Conservation (phyloP, 2,888 invertebrate species). For the Brassicogethes aeneus region DNA sequence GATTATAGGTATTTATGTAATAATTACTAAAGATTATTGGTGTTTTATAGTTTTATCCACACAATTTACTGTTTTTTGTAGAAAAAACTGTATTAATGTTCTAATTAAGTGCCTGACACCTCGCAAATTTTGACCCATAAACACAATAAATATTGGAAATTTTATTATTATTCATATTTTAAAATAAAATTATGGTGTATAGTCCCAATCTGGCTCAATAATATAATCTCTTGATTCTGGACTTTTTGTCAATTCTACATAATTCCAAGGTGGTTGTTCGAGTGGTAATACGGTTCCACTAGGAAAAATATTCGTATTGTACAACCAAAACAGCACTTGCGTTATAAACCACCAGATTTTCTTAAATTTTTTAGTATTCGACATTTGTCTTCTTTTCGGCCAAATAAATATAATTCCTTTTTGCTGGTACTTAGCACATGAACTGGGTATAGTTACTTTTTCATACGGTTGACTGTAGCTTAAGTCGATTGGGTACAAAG, state of each 20-base stretch:
- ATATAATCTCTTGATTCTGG: slow-evolving; percentile 33
- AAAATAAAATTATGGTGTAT: not conserved
- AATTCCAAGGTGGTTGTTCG: slow-evolving; percentile 30
- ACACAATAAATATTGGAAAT: too few species aligned
- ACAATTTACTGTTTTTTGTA: too few species aligned
- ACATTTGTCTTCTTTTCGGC: not conserved
- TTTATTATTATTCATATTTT: too few species aligned
- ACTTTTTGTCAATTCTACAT: slow-evolving; percentile 25
- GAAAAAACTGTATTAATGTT: too few species aligned
- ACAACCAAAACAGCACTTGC: slow-evolving; percentile 29
- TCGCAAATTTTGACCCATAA: too few species aligned
- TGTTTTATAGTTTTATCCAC: too few species aligned
- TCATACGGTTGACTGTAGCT: not conserved
- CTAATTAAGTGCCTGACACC: too few species aligned
- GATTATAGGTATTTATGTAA: too few species aligned
- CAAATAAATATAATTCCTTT: not conserved
- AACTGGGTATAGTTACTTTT: not conserved
- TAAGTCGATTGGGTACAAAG: not conserved
- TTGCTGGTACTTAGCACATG: not conserved
- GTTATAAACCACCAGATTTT: slow-evolving; percentile 26
- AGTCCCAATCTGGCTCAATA: slow-evolving; percentile 37
- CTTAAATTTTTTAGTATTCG: slow-evolving; percentile 18
- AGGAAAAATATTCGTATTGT: slow-evolving; percentile 28
- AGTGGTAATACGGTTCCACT: slow-evolving; percentile 29
- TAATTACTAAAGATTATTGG: too few species aligned